These are phyloP conservation scores for Drosophila colorata DNA, from an alignment of 2,888 invertebrate species.

Conservation along the genomic window DNA sequence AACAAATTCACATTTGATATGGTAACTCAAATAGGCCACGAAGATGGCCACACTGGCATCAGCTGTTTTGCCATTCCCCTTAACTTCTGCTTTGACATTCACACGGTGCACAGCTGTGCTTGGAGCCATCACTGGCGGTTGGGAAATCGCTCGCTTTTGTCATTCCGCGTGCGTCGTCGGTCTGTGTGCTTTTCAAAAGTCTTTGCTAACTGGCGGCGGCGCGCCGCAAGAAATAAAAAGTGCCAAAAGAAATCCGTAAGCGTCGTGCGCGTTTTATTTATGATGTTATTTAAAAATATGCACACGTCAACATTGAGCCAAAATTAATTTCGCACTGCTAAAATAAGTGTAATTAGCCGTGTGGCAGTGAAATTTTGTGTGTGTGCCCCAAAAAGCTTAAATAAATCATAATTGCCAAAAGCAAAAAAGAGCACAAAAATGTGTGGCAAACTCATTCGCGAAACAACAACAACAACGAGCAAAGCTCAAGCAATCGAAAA, in stretches of 20 bases:
- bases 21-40: not conserved
- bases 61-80: conserved; percentile 41
- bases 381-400: conserved; percentile 38
- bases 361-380: conserved; percentile 38
- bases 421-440: conserved; percentile 15
- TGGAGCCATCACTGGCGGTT: conserved; percentile 25
- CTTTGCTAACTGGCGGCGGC: conserved; percentile 42
- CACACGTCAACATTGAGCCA: conserved; percentile 54
- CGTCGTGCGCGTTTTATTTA: conserved; percentile 35
- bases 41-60: conserved; percentile 33
- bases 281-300: conserved; percentile 54
- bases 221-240: conserved; percentile 46
- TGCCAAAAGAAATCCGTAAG: conserved; percentile 51
- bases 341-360: conserved; percentile 2
- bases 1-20: not conserved
- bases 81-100: conserved; percentile 27
- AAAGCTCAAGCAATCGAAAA: conserved; percentile 43
- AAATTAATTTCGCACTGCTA: conserved; percentile 16
- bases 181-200: conserved; percentile 47
- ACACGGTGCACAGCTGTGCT: conserved; percentile 44
- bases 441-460: conserved; percentile 38
- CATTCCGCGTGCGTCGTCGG: conserved; percentile 62
- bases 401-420: conserved; percentile 36
- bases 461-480: conserved; percentile 7
- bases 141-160: conserved; percentile 30